Conservation (phyloP, 2,113 vertebrate genomes). For the Silurus glanis region DNA sequence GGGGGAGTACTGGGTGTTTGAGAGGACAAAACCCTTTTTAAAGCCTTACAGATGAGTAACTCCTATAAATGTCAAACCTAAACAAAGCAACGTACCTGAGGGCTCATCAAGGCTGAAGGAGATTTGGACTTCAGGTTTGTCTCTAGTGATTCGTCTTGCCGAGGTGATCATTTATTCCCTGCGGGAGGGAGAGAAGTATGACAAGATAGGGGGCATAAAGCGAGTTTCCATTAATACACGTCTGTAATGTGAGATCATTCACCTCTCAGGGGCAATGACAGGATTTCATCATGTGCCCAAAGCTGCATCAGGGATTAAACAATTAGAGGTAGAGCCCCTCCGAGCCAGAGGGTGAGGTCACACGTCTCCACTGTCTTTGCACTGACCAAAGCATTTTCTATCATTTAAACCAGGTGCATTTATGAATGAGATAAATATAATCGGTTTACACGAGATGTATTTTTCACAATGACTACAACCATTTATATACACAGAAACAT, state of each 20-base stretch:
- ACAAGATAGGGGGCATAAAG: neutral
- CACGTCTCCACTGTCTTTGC: conserved; percentile 14
- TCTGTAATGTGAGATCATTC: conserved; percentile 45
- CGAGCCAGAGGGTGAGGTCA: conserved; percentile 57
- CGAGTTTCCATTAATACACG: conserved; percentile 18
- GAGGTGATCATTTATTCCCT: conserved; percentile 98
- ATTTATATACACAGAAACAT: neutral
- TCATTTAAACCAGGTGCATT: conserved; percentile 4
- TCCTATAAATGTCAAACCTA: neutral
- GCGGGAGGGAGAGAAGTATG: conserved; percentile 2
- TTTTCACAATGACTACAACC: neutral
- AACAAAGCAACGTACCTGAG: conserved; percentile 75
- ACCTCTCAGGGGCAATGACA: conserved; percentile 43
- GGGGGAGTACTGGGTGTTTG: neutral
- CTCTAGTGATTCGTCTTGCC: conserved; percentile 88
- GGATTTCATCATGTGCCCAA: conserved; percentile 63
- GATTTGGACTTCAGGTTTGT: conserved; percentile 91
- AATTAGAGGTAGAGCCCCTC: conserved; percentile 63
- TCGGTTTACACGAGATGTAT: neutral
- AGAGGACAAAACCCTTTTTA: conserved; percentile 26
- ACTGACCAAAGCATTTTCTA: conserved; percentile 28
- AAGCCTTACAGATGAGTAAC: neutral
- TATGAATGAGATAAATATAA: neutral
- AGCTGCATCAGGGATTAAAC: conserved; percentile 67
- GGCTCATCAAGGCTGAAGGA: conserved; percentile 91